A percentile compares a stretch with the other conserved stretches of the same genome.
phyloP scores from a whole-genome alignment of 1,140 invertebrate genomes.

The Drosophila simulans region DNA sequence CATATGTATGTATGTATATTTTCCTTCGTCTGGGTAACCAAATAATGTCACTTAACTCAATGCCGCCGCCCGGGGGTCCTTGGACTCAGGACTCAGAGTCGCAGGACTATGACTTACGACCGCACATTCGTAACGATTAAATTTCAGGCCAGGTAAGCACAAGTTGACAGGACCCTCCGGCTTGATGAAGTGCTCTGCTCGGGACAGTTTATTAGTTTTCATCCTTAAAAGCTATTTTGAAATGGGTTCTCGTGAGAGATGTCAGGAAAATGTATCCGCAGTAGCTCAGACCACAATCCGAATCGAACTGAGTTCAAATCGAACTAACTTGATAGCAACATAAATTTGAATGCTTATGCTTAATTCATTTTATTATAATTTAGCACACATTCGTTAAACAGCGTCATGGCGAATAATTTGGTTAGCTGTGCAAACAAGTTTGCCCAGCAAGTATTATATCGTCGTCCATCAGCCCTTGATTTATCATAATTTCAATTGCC shows the following conservation, averaged over 20 bases:
- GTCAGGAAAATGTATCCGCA: constrained; percentile 20
- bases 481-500: constrained; percentile 2
- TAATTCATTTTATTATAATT: background rate
- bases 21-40: constrained; percentile 18
- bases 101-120: constrained; percentile 46
- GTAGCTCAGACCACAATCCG: background rate
- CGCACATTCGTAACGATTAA: constrained; percentile 69
- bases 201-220: constrained; percentile 65
- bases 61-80: constrained; percentile 2
- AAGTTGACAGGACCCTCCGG: constrained; percentile 18
- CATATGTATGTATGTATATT: too few species aligned
- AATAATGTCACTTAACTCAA: constrained; percentile 49
- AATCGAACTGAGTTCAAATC: background rate
- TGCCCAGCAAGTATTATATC: background rate
- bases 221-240: constrained; percentile 36
- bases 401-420: constrained; percentile 2
- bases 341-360: background rate
- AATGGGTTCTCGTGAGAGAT: constrained; percentile 23
- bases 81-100: background rate
- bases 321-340: too few species aligned
- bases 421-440: constrained; percentile 4
- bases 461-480: background rate
- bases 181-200: constrained; percentile 26
- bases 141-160: constrained; percentile 51
- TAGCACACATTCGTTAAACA: background rate